Base-by-base conservation (phyloP, 2,113 vertebrate genomes). In the Carettochelys insculpta region DNA sequence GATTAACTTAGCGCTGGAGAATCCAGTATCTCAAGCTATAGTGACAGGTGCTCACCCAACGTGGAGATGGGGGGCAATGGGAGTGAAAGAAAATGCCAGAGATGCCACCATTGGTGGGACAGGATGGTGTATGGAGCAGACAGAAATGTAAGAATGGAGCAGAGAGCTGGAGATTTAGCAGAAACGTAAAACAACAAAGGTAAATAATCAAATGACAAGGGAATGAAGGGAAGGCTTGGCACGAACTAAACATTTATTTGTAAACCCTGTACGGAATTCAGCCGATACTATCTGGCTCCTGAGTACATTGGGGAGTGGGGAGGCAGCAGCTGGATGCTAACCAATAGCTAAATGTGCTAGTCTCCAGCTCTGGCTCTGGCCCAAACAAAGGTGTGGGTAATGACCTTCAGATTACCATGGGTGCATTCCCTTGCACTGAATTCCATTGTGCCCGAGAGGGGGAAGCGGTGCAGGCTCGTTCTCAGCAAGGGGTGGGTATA, bases 1-100 rank as follows among this genome's bases (percentile, higher is more conserved):
- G 19, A 25, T 27, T 8, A 34, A 29, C 25, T 0, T 0, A 38
- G 29, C 50, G 65, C 43, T 86, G 5, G 38, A 24, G 19, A 11
- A 20, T 77, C 3, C 29, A 68, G 82, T 5, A 34, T 82, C 81
- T 92, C 54, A 54, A 71, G n/a, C 31, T 16, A n/a, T 31, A 19
- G 31, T 14, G 61, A 34, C 31, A 14, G 31, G 5, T 65, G 58
- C n/a, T 71, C 34, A n/a, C 8, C 65, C n/a, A 13, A 5, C 8
- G 34, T n/a, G 34, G 34, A 71, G 65, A 71, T 38, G n/a, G n/a
- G 65, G 11, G 65, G 61, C 19, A 20, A 8, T 45, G 50, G 58
- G 81, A 93, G 14, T 1, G 2, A 47, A 53, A 54, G 17, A 68
- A 81, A 51, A 76, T 27, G 31, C 73, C 31, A 76, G 43, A 48